Percentiles rank a stretch among this genome's conserved stretches.
Conservation (phyloP, 2,797 vertebrate species). For the Melanotaenia nigrans region DNA sequence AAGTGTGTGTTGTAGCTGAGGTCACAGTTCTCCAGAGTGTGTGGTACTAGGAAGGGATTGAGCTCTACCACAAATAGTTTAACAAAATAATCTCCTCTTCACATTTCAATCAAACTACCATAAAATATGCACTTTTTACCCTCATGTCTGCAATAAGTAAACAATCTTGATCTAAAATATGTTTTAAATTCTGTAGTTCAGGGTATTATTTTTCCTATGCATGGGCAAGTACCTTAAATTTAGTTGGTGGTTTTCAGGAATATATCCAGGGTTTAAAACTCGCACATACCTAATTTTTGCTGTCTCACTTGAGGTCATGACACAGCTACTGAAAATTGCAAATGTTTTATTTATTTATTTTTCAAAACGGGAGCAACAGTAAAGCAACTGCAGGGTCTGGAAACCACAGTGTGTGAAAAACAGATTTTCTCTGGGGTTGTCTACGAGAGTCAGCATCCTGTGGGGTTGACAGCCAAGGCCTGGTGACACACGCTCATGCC, state of each 20-base stretch:
- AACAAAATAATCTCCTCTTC: conserved; percentile 14
- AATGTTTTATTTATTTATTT: not conserved
- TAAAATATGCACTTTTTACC: conserved; percentile 19
- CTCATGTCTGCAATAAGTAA: conserved; percentile 2
- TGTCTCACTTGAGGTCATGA: conserved; percentile 66
- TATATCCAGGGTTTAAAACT: conserved; percentile 44
- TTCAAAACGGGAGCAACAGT: conserved; percentile 38
- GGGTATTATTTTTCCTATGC: conserved; percentile 31
- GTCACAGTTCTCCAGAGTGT: conserved; percentile 62
- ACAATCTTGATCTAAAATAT: not conserved
- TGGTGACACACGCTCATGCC: conserved; percentile 77
- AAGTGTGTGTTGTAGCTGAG: conserved; percentile 62
- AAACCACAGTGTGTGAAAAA: conserved; percentile 31
- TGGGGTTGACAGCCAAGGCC: conserved; percentile 69
- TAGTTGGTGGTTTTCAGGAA: conserved; percentile 51
- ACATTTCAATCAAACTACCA: conserved; percentile 23
- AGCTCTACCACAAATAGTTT: conserved; percentile 36
- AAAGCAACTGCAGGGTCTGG: conserved; percentile 25
- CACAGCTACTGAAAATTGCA: conserved; percentile 47
- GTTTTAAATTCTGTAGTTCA: conserved; percentile 11
- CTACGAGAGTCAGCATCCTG: conserved; percentile 58
- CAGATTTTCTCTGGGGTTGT: conserved; percentile 46
- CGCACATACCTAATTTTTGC: conserved; percentile 50
- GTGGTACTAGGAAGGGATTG: conserved; percentile 46
- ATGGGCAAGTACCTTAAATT: conserved; percentile 20